Evolutionary conservation across 2,113 vertebrate genomes (phyloP), one percentile per base, ranked within the genome.

Genomic region (Pygathrix nemaeus): DNA sequence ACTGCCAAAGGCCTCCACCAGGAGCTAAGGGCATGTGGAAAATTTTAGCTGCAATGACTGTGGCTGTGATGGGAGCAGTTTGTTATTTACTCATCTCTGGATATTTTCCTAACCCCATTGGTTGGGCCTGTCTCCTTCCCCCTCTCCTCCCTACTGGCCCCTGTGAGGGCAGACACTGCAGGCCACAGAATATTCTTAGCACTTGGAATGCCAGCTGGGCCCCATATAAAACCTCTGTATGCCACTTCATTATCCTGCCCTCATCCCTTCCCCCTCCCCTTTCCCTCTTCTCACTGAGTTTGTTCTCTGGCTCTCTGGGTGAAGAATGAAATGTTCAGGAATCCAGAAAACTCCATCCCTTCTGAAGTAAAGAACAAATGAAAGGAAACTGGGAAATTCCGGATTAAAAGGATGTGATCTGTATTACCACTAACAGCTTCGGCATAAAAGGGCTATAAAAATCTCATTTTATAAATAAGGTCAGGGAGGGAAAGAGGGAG

Each of bases 61-160:
- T 80, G 32, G 95, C 27, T 52, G 25, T 52, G 94, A 97, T 91
- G 91, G 76, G 90, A 79, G 78, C 57, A 75, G 61, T 86, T 91
- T 96, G 9, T n/a, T 97, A 96, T 93, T 98, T 97, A 97, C 94
- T 98, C 75, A 93, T 94, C 93, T 96, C 93, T 96, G 96, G 97
- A 85, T 76, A 75, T 95, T 92, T 89, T 86, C 94, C 97, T 96
- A 97, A 95, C 73, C 95, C 21, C 75, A 78, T 27, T 94, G 45
- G 81, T 94, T 87, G 59, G 12, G 68, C 45, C 45, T 93, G 81
- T 81, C 93, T 97, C 66, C 66, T 91, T 1, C 1, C 38, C 59
- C 50, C 64, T 40, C 50, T 75, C 55, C n/a, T 50, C 75, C 61
- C 61, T 12, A 32, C 50, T 38, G 87, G 0, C 45, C 48, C 75